phyloP scores from a whole-genome alignment of 2,888 invertebrate species.

The Agrotis segetum region DNA sequence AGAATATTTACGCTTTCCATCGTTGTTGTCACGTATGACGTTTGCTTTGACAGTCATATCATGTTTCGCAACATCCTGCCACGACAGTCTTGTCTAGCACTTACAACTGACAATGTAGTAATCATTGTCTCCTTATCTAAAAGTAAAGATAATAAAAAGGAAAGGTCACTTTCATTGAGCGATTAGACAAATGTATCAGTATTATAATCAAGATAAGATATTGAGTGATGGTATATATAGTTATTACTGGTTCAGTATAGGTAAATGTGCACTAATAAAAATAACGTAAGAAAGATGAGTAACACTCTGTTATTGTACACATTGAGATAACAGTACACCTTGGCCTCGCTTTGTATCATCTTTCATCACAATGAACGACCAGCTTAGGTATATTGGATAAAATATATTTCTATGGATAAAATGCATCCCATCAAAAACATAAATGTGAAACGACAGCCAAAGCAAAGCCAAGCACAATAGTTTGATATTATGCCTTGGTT shows the following conservation, averaged over 20 bases:
- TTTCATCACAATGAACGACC: no score
- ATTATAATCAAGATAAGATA: conserved; percentile 51
- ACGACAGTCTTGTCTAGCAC: conserved; percentile 9
- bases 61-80: conserved; percentile 13
- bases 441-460: no score
- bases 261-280: neutral
- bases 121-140: conserved; percentile 26
- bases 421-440: no score
- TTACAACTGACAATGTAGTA: conserved; percentile 23
- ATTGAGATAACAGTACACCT: no score
- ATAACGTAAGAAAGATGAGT: neutral
- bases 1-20: no score
- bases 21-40: neutral
- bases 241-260: neutral
- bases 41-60: conserved; percentile 6
- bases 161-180: conserved; percentile 35
- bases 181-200: conserved; percentile 37
- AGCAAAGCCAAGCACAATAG: no score
- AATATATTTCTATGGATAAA: no score
- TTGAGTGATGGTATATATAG: neutral
- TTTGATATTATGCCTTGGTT: no score
- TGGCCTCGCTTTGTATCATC: no score
- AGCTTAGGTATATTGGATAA: no score
- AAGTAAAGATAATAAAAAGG: conserved; percentile 6
- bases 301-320: neutral